Evolutionary conservation across 1,140 invertebrate genomes (phyloP).

Genomic region (Drosophila elegans): DNA sequence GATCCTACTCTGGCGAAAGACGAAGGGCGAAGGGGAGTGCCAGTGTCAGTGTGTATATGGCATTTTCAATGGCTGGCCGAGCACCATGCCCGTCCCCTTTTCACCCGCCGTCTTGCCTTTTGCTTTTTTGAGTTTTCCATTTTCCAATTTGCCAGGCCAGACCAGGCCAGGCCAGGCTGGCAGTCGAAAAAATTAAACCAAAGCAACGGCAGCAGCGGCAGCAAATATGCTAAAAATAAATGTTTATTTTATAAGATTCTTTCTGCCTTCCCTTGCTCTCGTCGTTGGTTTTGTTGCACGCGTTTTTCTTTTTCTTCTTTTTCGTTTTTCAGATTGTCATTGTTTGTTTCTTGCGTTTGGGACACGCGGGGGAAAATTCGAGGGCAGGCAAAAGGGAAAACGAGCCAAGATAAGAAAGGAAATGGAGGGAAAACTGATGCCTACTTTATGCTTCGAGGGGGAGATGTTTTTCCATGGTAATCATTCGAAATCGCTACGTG

Average conservation of each 20-base stretch:
- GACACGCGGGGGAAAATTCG: neutral
- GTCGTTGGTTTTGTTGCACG: conserved; percentile 23
- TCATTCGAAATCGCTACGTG: neutral
- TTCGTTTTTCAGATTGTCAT: conserved; percentile 46
- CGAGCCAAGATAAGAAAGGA: conserved; percentile 12
- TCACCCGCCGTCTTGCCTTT: conserved; percentile 21
- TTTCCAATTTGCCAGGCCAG: conserved; percentile 70
- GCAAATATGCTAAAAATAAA: conserved; percentile 73
- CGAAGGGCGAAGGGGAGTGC: conserved; percentile 10
- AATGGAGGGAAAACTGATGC: conserved; percentile 14
- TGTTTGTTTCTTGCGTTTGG: conserved; percentile 42
- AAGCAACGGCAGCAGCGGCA: conserved; percentile 30
- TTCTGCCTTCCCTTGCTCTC: conserved; percentile 11
- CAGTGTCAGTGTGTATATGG: conserved; percentile 6
- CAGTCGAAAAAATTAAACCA: conserved; percentile 45
- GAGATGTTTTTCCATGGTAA: conserved; percentile 8
- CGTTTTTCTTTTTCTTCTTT: neutral
- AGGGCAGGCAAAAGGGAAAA: conserved; percentile 18
- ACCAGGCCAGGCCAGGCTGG: conserved; percentile 10
- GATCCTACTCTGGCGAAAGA: conserved; percentile 17
- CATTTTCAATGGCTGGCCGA: conserved; percentile 38
- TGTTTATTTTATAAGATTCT: conserved; percentile 81
- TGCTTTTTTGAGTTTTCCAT: conserved; percentile 64
- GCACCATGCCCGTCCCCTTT: conserved; percentile 16
- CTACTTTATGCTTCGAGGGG: neutral